Percentiles rank a stretch among this genome's conserved stretches.
phyloP scores from a whole-genome alignment of 2,113 vertebrate genomes.

The Tympanuchus pallidicinctus region DNA sequence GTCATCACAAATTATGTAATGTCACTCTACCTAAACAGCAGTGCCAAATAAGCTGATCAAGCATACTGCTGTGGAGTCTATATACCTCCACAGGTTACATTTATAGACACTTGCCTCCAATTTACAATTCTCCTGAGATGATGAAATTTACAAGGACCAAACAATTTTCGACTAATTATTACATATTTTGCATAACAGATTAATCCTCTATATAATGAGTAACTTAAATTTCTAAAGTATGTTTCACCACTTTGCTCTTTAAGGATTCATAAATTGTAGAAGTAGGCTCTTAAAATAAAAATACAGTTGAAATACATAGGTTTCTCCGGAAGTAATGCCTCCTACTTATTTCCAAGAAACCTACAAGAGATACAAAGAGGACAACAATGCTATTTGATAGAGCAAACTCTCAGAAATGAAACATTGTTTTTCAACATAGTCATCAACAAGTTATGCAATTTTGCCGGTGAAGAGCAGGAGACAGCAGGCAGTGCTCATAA shows the following conservation, averaged over 20 bases:
- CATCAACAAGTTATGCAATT: background rate
- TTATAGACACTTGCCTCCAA: constrained; percentile 36
- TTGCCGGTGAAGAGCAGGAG: background rate
- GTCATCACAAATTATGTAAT: constrained; percentile 54
- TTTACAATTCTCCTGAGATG: constrained; percentile 51
- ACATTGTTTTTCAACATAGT: background rate
- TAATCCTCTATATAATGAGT: background rate
- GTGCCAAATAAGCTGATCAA: constrained; percentile 56
- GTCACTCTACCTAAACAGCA: constrained; percentile 46
- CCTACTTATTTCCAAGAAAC: background rate
- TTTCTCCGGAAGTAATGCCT: background rate
- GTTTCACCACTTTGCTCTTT: background rate
- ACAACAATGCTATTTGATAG: background rate
- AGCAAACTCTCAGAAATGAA: background rate
- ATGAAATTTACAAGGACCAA: constrained; percentile 25
- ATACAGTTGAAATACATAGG: background rate
- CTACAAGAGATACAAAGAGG: background rate
- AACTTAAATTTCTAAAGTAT: background rate
- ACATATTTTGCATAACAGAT: background rate
- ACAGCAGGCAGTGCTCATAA: too few relatives aligned
- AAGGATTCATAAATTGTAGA: background rate
- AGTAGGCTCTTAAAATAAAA: background rate
- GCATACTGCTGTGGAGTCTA: constrained; percentile 10
- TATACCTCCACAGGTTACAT: background rate
- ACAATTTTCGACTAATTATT: background rate